Evolutionary conservation across 1,140 invertebrate species (phyloP), one percentile per base, ranked within the genome.

Genomic region (Meloidogyne exigua): DNA sequence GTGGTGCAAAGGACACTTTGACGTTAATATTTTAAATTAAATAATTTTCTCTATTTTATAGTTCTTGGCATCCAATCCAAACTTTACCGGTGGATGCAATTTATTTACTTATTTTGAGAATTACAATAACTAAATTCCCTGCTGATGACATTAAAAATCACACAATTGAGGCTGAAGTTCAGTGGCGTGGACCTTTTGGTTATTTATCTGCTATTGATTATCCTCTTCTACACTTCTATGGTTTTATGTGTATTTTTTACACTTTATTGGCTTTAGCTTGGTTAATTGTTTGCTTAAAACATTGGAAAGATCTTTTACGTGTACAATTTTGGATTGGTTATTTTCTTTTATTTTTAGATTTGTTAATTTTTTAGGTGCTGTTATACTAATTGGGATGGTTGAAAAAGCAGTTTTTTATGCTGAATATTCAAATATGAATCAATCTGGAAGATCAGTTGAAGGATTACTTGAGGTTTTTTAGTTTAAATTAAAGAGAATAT

Each of bases 311-410:
- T 88, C 88, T 96, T 5, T 89, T 96, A n/a, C 89, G 94, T 67
- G 93, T 96, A 39, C 95, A 96, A 89, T 95, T 95, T 89, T 96
- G 94, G 94, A 95, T 96, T 73, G 85, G 85, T 87, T 63, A 71
- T 68, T 28, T 64, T 68, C 28, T 12, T 0, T 7, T 12, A 66
- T 13, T 12, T n/a, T 26, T 4, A n/a, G 7, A 15, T 23, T 18
- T 13, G 23, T 64, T 21, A 23, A 15, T 25, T 18, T 76, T 88
- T 76, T 42, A 84, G 76, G 80, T 62, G 78, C 78, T 13, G 78
- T 86, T 5, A 84, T 84, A 42, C 39, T 88, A 2, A 62, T 88
- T 70, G 83, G 79, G 25, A 88, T 90, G 88, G 77, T 90, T 67
- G 89, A 91, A 81, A 91, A 92, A 86, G 93, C 94, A 21, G 92